A percentile compares a stretch with the other conserved stretches of the same genome.
Conservation (phyloP, 2,888 invertebrate genomes). For the Stenodema calcarata region DNA sequence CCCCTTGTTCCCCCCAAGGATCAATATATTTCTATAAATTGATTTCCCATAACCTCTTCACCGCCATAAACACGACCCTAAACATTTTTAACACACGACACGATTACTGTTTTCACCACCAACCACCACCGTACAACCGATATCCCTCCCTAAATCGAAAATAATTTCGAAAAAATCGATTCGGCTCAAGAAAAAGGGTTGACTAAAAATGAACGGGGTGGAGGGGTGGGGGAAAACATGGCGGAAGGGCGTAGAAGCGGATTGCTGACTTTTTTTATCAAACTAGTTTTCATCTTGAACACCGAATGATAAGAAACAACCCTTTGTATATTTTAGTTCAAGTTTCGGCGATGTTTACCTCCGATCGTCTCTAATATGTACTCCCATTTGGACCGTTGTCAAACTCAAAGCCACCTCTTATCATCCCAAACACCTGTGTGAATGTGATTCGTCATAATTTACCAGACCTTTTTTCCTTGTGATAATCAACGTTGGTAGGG, state of each 20-base stretch:
- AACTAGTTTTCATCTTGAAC: background rate
- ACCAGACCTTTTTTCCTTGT: background rate
- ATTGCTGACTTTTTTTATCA: constrained; percentile 3
- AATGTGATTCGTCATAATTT: constrained; percentile 54
- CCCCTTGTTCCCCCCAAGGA: constrained; percentile 1
- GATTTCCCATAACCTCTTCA: background rate
- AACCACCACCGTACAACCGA: background rate
- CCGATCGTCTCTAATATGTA: background rate
- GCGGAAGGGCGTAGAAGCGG: constrained; percentile 65
- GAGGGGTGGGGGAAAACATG: constrained; percentile 64
- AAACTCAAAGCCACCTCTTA: constrained; percentile 23
- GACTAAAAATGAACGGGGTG: constrained; percentile 54
- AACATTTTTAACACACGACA: no score
- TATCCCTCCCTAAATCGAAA: background rate
- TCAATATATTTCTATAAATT: constrained; percentile 37
- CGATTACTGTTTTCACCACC: background rate
- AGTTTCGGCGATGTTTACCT: background rate
- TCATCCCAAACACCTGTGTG: constrained; percentile 56
- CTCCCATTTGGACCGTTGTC: background rate
- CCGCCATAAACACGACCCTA: no score
- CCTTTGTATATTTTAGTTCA: background rate
- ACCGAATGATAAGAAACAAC: constrained; percentile 33
- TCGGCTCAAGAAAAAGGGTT: constrained; percentile 53
- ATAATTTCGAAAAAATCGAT: constrained; percentile 11
- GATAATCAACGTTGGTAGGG: background rate